Base-by-base conservation (phyloP, 2,888 invertebrate species). In the Sarcophaga variegata region DNA sequence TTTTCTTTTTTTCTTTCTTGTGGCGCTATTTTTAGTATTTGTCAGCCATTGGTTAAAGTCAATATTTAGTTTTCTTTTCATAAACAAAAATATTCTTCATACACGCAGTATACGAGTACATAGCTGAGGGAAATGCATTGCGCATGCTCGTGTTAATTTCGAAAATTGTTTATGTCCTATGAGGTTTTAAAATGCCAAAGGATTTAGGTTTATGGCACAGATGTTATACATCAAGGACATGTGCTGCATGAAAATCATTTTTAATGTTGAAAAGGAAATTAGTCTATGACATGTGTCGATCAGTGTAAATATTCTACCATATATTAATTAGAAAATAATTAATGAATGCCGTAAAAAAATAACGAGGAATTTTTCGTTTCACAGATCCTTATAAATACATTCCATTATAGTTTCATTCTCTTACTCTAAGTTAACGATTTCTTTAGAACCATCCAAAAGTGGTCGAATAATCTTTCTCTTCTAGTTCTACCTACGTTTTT, bases 21-120 rank as follows among this genome's bases (percentile, higher is more conserved):
- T 27, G 81, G 83, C 83, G 77, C 83, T 81, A 83, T 86, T 83
- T 86, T 86, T 86, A 81, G 63, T 63, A 45, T 71, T 74, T 74
- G 27, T 70, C 11, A 69, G 78, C 60, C 47, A 71, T 83, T 67
- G 66, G 4, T 75, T 81, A 27, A 63, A 66, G 22, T 60, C 64
- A 81, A 79, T 84, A 60, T 86, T 84, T 86, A 67, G 47, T 81
- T 83, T 54, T 10, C 17, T 66, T 62, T 71, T 3, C 49, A 66
- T 62, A 71, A 71, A 45, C 49, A 81, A 69, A 63, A 37, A 81
- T 14, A 54, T 54, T 4, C 4, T 75, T 63, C 14, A 62, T 45
- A 5, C 49, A 12, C 4, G 49, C 45, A 37, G 3, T 27, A 4
- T 4, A 4, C 4, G n/a, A 27, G 4, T 37, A 37, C 37, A 12